These are phyloP conservation scores for Phrynosoma platyrhinos DNA, from an alignment of 2,113 vertebrate species.

Conservation along the genomic window DNA sequence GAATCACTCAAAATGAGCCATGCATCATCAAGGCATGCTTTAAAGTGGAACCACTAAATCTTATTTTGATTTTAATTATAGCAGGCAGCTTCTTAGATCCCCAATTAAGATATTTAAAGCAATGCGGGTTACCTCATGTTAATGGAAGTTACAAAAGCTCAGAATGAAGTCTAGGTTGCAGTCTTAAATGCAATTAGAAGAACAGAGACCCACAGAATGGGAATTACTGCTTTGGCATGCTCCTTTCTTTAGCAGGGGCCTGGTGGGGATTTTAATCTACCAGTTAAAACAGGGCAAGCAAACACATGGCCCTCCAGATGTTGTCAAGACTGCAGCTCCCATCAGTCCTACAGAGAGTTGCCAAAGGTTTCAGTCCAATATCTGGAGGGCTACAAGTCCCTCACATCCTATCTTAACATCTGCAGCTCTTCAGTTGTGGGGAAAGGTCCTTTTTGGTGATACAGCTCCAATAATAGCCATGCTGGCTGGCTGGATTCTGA, in stretches of 20 bases:
- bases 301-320: no score
- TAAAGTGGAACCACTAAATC: conserved; percentile 22
- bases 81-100: conserved; percentile 1
- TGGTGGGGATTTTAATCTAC: neutral
- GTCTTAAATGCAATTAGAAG: neutral
- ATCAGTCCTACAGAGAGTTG: no score
- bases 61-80: conserved; percentile 35
- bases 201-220: no score
- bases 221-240: no score
- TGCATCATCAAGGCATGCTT: neutral
- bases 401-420: neutral
- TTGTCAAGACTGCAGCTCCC: no score
- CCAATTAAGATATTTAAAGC: conserved; percentile 27
- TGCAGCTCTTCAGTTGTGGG: neutral
- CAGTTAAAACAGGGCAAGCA: neutral
- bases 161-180: neutral
- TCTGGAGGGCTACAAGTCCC: neutral
- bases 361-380: neutral
- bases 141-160: neutral
- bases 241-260: no score
- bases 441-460: no score
- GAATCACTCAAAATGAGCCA: conserved; percentile 21
- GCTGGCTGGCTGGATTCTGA: no score
- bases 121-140: conserved; percentile 35
- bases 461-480: no score